phyloP scores from a whole-genome alignment of 2,888 invertebrate genomes.

The Geotrupes spiniger region DNA sequence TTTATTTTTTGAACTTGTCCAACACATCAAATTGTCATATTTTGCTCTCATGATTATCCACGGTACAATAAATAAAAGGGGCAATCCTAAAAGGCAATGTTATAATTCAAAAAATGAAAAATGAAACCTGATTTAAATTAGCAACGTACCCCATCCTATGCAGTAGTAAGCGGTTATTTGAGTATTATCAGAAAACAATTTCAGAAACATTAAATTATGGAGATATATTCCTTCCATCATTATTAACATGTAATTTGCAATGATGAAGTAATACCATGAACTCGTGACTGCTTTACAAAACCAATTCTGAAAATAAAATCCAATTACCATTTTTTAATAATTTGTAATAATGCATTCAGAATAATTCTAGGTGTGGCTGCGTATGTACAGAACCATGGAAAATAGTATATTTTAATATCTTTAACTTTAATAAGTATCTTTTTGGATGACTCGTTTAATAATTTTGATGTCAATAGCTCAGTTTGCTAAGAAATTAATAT shows the following conservation, averaged over 20 bases:
- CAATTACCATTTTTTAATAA: neutral
- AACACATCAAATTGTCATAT: conserved; percentile 58
- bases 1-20: conserved; percentile 56
- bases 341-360: too few relatives aligned
- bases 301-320: conserved; percentile 56
- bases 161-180: conserved; percentile 58
- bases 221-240: conserved; percentile 69
- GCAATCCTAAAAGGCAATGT: conserved; percentile 57
- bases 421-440: too few relatives aligned
- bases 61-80: conserved; percentile 56
- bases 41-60: conserved; percentile 57
- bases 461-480: too few relatives aligned
- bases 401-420: too few relatives aligned
- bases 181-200: conserved; percentile 62
- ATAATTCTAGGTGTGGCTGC: too few relatives aligned
- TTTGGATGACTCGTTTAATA: too few relatives aligned
- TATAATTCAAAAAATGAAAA: too few relatives aligned
- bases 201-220: conserved; percentile 64
- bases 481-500: too few relatives aligned
- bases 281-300: conserved; percentile 62
- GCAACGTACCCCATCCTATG: conserved; percentile 66
- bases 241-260: conserved; percentile 68
- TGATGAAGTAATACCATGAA: conserved; percentile 61
- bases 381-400: too few relatives aligned
- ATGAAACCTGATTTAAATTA: too few relatives aligned